A percentile compares a stretch with the other conserved stretches of the same genome.
Evolutionary conservation across 2,113 vertebrate genomes (phyloP).

Genomic region (Lepus europaeus): DNA sequence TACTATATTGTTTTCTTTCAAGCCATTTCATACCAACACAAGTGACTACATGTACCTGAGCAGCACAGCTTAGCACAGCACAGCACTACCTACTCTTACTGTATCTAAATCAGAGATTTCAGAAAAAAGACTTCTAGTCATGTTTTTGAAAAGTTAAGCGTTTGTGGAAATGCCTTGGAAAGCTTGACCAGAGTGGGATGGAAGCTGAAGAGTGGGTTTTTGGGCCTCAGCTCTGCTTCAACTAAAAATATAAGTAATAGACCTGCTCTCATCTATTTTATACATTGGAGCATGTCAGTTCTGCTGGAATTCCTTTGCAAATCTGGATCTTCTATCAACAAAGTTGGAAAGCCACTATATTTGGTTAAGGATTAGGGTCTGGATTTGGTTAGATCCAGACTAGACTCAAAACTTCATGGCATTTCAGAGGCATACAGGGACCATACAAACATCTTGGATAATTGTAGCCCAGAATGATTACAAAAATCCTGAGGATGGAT

Average conservation of each 20-base stretch:
- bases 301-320: slow-evolving; percentile 14
- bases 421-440: neutral
- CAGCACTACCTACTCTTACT: neutral
- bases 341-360: slow-evolving; percentile 36
- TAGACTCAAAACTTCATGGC: neutral
- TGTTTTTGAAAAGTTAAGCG: neutral
- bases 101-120: neutral
- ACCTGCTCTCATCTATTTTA: neutral
- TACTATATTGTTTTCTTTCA: slow-evolving; percentile 1
- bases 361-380: neutral
- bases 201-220: neutral
- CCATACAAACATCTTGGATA: neutral
- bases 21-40: neutral
- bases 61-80: neutral
- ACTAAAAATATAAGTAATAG: slow-evolving; percentile 34
- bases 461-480: slow-evolving; percentile 46
- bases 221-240: neutral
- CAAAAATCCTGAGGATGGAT: slow-evolving; percentile 10
- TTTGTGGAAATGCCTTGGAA: neutral
- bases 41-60: neutral
- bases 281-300: neutral
- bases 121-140: neutral
- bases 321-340: slow-evolving; percentile 10
- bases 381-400: neutral
- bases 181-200: neutral